A percentile compares a stretch with the other conserved stretches of the same genome.
Evolutionary conservation across 2,797 vertebrate species (phyloP).

Genomic region (Arrhamphus sclerolepis): DNA sequence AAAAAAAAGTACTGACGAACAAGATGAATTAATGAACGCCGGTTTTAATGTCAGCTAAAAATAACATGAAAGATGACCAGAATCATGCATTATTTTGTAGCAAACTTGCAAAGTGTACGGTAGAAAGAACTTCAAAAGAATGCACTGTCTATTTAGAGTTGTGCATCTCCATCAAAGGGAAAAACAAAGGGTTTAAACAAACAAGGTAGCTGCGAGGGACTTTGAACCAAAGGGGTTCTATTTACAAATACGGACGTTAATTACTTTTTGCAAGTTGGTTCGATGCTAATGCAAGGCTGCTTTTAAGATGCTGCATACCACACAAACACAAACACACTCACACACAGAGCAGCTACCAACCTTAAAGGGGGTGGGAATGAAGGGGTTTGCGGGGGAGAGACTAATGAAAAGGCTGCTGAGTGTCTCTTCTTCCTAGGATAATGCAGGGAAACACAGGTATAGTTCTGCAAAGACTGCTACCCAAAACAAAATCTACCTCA

Average conservation of each 20-base stretch:
- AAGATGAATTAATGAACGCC: conserved; percentile 72
- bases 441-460: conserved; percentile 77
- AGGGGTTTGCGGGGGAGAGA: conserved; percentile 90
- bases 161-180: conserved; percentile 68
- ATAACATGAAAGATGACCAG: conserved; percentile 81
- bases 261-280: conserved; percentile 57
- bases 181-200: conserved; percentile 67
- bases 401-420: conserved; percentile 84
- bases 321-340: conserved; percentile 15
- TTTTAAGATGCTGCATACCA: conserved; percentile 41
- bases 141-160: conserved; percentile 60
- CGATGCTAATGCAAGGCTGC: conserved; percentile 48
- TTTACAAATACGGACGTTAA: conserved; percentile 68
- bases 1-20: conserved; percentile 69
- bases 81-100: conserved; percentile 72
- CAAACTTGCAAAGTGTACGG: conserved; percentile 43
- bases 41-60: conserved; percentile 74
- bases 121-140: conserved; percentile 76
- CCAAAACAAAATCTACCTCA: conserved; percentile 14
- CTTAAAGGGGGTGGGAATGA: conserved; percentile 94
- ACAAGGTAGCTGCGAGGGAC: conserved; percentile 69
- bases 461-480: conserved; percentile 53
- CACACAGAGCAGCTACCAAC: conserved; percentile 79
- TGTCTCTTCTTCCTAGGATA: conserved; percentile 83
- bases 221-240: conserved; percentile 66